A percentile compares a stretch with the other conserved stretches of the same genome.
phyloP scores from a whole-genome alignment of 2,797 vertebrate species.

The Xyrichtys novacula region DNA sequence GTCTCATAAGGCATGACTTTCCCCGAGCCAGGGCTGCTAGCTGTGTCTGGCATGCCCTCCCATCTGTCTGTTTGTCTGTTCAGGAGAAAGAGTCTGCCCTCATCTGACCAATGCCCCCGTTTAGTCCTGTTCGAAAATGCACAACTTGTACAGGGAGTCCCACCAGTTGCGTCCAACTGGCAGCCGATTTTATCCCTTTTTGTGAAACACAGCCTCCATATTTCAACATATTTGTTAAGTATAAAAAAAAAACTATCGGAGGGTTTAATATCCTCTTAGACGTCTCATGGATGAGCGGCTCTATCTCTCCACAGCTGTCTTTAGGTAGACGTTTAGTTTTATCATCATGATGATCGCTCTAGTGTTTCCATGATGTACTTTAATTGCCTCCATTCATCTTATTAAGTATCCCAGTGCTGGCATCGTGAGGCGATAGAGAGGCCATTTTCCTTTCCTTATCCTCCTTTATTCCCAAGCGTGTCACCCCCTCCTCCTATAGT shows the following conservation, averaged over 20 bases:
- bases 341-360: constrained; percentile 44
- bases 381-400: constrained; percentile 64
- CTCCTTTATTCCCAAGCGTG: constrained; percentile 22
- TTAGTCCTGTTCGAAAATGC: constrained; percentile 20
- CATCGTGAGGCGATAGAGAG: constrained; percentile 21
- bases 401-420: constrained; percentile 42
- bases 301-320: constrained; percentile 12
- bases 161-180: constrained; percentile 10
- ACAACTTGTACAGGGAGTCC: constrained; percentile 12
- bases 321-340: constrained; percentile 28
- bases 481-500: constrained; percentile 1
- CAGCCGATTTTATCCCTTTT: constrained; percentile 9
- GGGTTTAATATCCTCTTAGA: constrained; percentile 20
- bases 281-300: constrained; percentile 15
- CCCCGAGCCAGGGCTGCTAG: constrained; percentile 20
- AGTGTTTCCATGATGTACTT: constrained; percentile 50
- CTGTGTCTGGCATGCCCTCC: constrained; percentile 38
- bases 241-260: too few relatives aligned
- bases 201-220: constrained; percentile 15
- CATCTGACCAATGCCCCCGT: constrained; percentile 24
- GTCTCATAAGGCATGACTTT: constrained; percentile 44
- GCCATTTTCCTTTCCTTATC: constrained; percentile 28
- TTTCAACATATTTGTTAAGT: constrained; percentile 40
- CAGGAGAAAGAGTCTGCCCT: constrained; percentile 24
- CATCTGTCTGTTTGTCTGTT: constrained; percentile 49